Conservation (phyloP, 2,888 invertebrate genomes). For the Acutogordius australiensis region DNA sequence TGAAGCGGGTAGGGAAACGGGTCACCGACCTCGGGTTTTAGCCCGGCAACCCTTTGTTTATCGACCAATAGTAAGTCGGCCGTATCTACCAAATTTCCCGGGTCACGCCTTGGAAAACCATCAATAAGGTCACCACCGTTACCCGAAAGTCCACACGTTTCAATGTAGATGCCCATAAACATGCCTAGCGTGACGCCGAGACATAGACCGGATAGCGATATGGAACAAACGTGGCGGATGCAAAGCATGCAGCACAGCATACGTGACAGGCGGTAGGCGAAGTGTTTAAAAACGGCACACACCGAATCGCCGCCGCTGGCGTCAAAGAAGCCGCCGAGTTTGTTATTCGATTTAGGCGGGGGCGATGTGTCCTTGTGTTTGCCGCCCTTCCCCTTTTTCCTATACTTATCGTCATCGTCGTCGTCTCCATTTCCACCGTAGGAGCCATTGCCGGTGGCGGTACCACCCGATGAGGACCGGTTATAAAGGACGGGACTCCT, state of each 20-base stretch:
- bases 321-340: no score
- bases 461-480: no score
- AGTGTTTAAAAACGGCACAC: background rate
- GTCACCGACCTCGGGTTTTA: no score
- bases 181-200: constrained; percentile 1
- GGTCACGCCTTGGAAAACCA: background rate
- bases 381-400: no score
- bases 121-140: background rate
- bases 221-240: background rate
- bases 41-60: background rate
- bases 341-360: no score
- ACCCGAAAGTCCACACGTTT: background rate
- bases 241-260: background rate
- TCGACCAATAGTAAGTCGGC: background rate
- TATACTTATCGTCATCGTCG: no score
- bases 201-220: background rate
- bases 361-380: no score
- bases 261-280: background rate
- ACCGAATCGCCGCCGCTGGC: no score
- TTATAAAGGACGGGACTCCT: no score
- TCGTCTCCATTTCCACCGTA: no score
- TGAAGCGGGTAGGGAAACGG: no score
- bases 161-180: background rate
- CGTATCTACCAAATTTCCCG: background rate
- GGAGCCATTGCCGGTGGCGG: no score